A percentile compares a stretch with the other conserved stretches of the same genome.
Conservation (phyloP, 2,797 vertebrate genomes). For the Poeciliopsis turneri region DNA sequence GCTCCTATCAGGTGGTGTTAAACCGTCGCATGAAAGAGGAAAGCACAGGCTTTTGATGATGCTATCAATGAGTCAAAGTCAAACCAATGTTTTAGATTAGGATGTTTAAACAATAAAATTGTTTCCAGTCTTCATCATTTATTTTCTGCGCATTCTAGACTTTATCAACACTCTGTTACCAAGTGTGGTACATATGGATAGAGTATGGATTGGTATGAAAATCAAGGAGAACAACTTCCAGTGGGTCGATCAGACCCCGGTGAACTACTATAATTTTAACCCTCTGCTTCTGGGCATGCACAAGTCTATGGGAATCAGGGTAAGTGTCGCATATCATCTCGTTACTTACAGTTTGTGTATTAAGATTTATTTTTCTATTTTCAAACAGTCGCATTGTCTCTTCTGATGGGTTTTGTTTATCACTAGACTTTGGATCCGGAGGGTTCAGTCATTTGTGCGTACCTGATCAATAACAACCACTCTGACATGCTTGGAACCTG, state of each 20-base stretch:
- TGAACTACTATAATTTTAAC: constrained; percentile 88
- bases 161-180: constrained; percentile 89
- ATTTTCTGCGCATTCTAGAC: constrained; percentile 77
- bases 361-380: background rate
- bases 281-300: constrained; percentile 85
- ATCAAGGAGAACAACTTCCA: constrained; percentile 59
- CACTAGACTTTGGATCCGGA: constrained; percentile 80
- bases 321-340: constrained; percentile 71
- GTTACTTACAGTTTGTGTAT: background rate
- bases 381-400: background rate
- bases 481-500: constrained; percentile 89
- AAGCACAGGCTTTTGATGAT: background rate
- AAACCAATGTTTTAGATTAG: background rate
- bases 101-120: background rate
- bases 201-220: constrained; percentile 91
- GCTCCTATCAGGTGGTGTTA: background rate
- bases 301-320: constrained; percentile 77
- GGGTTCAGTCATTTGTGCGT: constrained; percentile 82
- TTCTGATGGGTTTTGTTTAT: constrained; percentile 4
- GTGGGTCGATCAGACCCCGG: constrained; percentile 84
- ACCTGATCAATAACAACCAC: constrained; percentile 84
- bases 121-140: background rate
- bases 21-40: background rate
- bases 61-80: background rate
- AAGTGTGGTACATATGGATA: constrained; percentile 49